Percentiles rank a stretch among this genome's conserved stretches.
Conservation (phyloP, 2,113 vertebrate genomes). For the Myrmecophaga tridactyla region DNA sequence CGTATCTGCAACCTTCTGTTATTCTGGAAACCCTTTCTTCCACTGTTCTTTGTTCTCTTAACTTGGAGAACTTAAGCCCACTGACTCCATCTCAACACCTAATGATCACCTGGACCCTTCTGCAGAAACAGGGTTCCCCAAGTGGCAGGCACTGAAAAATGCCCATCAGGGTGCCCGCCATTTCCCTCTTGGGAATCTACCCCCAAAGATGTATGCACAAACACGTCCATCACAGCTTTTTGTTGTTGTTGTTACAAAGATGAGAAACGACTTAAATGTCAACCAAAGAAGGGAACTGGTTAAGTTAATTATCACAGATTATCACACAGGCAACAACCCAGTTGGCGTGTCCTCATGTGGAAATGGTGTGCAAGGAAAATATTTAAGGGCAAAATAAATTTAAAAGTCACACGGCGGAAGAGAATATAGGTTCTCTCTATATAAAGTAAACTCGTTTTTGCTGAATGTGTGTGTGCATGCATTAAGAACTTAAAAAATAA, state of each 20-base stretch:
- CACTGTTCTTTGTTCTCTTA: background rate
- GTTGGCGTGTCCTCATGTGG: background rate
- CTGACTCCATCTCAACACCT: background rate
- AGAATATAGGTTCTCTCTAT: background rate
- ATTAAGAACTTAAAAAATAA: conserved; percentile 36
- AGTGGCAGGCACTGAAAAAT: background rate
- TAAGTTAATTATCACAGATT: background rate
- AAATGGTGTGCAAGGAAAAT: conserved; percentile 42
- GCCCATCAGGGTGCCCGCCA: background rate
- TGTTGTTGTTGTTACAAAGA: background rate
- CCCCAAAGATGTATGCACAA: background rate
- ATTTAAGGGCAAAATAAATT: background rate
- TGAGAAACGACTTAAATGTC: background rate
- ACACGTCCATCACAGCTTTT: background rate
- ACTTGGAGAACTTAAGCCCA: conserved; percentile 27
- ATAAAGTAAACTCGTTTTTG: background rate
- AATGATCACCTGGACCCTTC: background rate
- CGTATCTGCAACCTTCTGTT: background rate
- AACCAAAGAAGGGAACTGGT: background rate
- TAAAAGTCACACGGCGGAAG: background rate
- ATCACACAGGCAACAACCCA: background rate
- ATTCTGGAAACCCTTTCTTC: background rate
- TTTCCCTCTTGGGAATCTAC: background rate
- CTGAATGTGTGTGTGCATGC: background rate
- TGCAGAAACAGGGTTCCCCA: background rate